These are phyloP conservation scores for Fulmarus glacialis DNA, from an alignment of 2,113 vertebrate species.

Conservation along the genomic window DNA sequence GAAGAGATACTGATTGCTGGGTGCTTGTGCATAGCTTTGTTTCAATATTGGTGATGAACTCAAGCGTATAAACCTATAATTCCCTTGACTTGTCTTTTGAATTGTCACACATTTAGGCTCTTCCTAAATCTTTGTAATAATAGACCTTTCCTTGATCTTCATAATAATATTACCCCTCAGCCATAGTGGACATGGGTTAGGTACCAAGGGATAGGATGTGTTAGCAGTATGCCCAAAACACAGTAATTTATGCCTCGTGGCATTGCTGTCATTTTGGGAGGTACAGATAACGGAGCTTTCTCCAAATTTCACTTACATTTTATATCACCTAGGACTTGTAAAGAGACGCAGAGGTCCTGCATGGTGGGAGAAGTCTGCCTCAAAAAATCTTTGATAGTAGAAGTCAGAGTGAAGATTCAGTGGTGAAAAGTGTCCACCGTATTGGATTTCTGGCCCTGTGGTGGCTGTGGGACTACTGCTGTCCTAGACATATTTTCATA, in stretches of 20 bases:
- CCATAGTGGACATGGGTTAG: fast-evolving
- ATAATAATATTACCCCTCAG: fast-evolving
- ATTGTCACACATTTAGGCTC: background rate
- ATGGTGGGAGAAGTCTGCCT: background rate
- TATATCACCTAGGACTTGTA: background rate
- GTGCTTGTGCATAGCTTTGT: background rate
- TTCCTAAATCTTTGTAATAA: background rate
- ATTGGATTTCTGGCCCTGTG: background rate
- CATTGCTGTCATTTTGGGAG: background rate
- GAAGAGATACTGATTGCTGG: background rate
- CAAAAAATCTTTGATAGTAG: too few relatives aligned
- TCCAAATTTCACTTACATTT: background rate
- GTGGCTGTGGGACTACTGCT: background rate
- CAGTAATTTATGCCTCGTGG: fast-evolving
- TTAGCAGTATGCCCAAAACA: background rate
- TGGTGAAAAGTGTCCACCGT: fast-evolving
- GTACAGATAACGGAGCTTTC: background rate
- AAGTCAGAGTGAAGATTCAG: background rate
- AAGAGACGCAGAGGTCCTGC: background rate
- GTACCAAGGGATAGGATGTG: background rate
- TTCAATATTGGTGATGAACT: background rate
- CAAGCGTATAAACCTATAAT: background rate
- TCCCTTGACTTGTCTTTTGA: background rate
- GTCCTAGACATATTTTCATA: fast-evolving
- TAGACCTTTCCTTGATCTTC: background rate